Evolutionary conservation across 2,888 invertebrate genomes (phyloP).

Genomic region (Brachylomia viminalis): DNA sequence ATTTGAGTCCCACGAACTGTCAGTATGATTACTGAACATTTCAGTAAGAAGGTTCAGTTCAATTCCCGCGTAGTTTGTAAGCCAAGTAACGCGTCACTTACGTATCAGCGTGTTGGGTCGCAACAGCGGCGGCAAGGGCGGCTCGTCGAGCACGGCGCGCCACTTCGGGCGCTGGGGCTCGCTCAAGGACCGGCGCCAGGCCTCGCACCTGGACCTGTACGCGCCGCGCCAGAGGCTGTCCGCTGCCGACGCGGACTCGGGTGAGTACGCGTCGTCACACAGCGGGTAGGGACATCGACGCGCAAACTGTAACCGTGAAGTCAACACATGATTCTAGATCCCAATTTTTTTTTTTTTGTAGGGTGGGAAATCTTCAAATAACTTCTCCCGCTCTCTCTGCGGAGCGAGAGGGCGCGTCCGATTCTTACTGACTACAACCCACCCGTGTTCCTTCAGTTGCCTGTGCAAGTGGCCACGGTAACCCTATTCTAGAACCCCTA

Average conservation of each 20-base stretch:
- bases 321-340: too few relatives aligned
- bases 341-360: too few relatives aligned
- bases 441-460: too few relatives aligned
- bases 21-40: not conserved
- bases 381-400: too few relatives aligned
- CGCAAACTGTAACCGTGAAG: too few relatives aligned
- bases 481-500: too few relatives aligned
- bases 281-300: too few relatives aligned
- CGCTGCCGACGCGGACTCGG: constrained; percentile 84
- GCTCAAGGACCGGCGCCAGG: constrained; percentile 93
- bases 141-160: constrained; percentile 87
- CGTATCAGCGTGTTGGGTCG: constrained; percentile 83
- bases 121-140: constrained; percentile 84
- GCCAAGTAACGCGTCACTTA: constrained; percentile 39
- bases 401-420: too few relatives aligned
- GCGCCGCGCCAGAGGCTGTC: constrained; percentile 83
- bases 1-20: not conserved
- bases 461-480: too few relatives aligned
- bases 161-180: constrained; percentile 95
- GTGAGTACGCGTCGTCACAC: constrained; percentile 65
- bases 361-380: too few relatives aligned
- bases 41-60: not conserved
- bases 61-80: constrained; percentile 33
- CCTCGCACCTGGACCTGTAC: constrained; percentile 91
- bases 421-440: too few relatives aligned